A percentile compares a stretch with the other conserved stretches of the same genome.
Evolutionary conservation across 2,888 invertebrate genomes (phyloP).

Genomic region (Diachrysia chrysitis): DNA sequence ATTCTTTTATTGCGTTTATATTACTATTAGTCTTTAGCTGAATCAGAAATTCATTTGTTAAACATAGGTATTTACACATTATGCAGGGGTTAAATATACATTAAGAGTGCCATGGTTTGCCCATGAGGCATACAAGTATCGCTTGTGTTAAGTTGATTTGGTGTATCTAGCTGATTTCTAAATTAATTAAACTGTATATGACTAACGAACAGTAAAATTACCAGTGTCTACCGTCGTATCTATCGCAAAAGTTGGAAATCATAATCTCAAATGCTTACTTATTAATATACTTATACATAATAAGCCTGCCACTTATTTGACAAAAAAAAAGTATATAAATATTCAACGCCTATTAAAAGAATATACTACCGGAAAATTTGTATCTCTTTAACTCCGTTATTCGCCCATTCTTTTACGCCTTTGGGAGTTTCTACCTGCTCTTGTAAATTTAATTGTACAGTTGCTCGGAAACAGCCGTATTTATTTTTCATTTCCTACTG

Average conservation of each 20-base stretch:
- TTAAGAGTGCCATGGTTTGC: too few species aligned
- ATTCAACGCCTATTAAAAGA: constrained; percentile 55
- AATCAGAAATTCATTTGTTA: too few species aligned
- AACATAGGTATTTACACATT: too few species aligned
- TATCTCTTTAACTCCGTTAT: constrained; percentile 36
- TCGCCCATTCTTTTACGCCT: constrained; percentile 10
- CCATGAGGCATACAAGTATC: too few species aligned
- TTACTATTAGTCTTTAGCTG: neutral
- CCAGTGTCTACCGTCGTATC: neutral
- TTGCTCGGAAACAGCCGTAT: constrained; percentile 21
- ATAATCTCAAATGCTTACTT: neutral
- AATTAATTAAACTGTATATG: neutral
- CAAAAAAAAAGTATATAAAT: constrained; percentile 49
- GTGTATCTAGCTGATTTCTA: too few species aligned
- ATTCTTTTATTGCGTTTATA: neutral
- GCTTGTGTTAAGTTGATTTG: neutral
- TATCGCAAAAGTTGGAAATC: neutral
- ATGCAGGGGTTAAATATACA: too few species aligned
- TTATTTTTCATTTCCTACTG: constrained; percentile 19
- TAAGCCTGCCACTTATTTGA: neutral
- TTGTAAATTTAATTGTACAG: constrained; percentile 47
- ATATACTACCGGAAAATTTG: constrained; percentile 39
- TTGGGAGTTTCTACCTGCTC: constrained; percentile 20
- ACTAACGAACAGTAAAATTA: neutral
- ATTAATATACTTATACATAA: neutral